Evolutionary conservation across 2,888 invertebrate genomes (phyloP), one percentile per base, ranked within the genome.

Genomic region (Pelosia muscerda): DNA sequence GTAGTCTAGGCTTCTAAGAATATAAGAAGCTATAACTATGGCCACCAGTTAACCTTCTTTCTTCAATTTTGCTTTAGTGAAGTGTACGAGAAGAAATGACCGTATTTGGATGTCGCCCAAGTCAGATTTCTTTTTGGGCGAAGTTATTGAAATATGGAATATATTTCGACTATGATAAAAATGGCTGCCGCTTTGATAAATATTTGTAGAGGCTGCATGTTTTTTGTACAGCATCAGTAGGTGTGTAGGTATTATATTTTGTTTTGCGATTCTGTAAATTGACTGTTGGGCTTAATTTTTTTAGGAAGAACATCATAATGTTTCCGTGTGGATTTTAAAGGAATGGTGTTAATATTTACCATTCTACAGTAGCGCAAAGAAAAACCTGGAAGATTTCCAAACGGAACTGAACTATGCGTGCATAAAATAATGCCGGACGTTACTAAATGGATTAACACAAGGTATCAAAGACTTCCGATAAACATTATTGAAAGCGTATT

Each of bases 51-150:
- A 72, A 59, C 72, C 73, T 72, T 71, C 68, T 72, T 72, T 63
- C 57, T 76, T 60, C 77, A 75, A 84, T 80, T 72, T 80, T 71
- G 73, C 68, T 65, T 23, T 68, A 62, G 62, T 63, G 53, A 66
- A 63, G 54, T 65, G 69, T 68, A 73, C 64, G 67, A 66, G 68
- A 71, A 63, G 69, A 77, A 83, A 84, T 83, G 74, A 73, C 82
- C 81, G 73, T 76, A 83, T 87, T 89, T 90, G 89, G 90, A 88
- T 75, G 77, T 72, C 83, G 72, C 75, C 90, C 87, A 88, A 85
- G 72, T 76, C 68, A 65, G 79, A 82, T 83, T 89, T 86, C 86
- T 87, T 87, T 86, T 81, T 69, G 65, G 73, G 55, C 63, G 34
- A 75, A 73, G 68, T 85, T 86, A 88, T 88, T 88, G 84, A 84